These are phyloP conservation scores for Coracias cyanogaster DNA, from an alignment of 2,797 vertebrate genomes.

Conservation along the genomic window DNA sequence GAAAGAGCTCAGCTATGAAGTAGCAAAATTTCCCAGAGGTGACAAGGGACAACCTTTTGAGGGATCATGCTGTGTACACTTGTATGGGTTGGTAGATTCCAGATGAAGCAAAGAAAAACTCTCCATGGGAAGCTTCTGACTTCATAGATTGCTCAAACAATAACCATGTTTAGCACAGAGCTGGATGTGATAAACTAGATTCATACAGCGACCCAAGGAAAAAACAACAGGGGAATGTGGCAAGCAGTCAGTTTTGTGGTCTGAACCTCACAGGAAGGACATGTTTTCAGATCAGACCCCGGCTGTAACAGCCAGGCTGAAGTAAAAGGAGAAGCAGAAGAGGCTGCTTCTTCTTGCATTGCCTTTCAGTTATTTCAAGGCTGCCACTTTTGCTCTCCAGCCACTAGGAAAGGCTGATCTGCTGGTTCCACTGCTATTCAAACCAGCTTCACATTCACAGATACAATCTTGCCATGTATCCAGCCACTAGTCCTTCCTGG, in stretches of 20 bases:
- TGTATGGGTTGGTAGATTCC: conserved; percentile 18
- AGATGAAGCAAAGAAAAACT: conserved; percentile 59
- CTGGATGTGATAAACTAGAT: conserved; percentile 62
- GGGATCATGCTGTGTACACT: conserved; percentile 10
- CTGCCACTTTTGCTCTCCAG: background rate
- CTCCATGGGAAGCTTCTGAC: conserved; percentile 68
- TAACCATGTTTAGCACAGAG: conserved; percentile 10
- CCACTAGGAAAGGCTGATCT: background rate
- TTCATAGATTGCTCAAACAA: conserved; percentile 55
- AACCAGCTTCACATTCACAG: background rate
- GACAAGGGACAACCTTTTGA: conserved; percentile 38
- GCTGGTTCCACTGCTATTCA: background rate
- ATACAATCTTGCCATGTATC: background rate
- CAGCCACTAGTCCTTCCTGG: background rate
- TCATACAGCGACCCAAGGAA: conserved; percentile 11
- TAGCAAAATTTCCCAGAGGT: conserved; percentile 23
- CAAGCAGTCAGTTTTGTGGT: conserved; percentile 68
- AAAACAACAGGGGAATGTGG: conserved; percentile 63
- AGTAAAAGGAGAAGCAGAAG: background rate
- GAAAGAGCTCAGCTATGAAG: background rate
- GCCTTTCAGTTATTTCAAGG: background rate
- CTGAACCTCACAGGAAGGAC: conserved; percentile 66
- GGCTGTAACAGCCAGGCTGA: background rate
- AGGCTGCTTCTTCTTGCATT: background rate
- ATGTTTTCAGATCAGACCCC: conserved; percentile 46